phyloP scores from a whole-genome alignment of 2,797 vertebrate genomes.

The Graptemys geographica region DNA sequence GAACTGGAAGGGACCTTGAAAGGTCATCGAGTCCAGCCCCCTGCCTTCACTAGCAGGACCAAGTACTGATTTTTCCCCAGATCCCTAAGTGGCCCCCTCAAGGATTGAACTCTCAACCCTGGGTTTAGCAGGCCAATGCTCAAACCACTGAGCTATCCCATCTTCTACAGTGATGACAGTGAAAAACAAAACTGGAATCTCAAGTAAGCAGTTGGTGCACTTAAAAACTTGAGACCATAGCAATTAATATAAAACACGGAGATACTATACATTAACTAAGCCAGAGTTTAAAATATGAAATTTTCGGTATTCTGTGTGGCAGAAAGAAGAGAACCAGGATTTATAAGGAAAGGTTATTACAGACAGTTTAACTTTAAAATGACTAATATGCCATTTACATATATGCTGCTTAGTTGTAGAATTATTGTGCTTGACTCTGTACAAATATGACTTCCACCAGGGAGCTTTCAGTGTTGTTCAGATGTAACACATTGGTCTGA shows the following conservation, averaged over 20 bases:
- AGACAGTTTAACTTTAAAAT: not conserved
- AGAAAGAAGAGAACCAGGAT: not conserved
- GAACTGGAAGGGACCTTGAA: no score
- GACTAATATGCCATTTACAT: not conserved
- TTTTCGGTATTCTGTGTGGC: not conserved
- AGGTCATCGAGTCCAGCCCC: no score
- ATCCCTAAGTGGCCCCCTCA: no score
- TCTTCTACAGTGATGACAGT: not conserved
- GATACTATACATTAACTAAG: not conserved
- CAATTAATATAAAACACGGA: not conserved
- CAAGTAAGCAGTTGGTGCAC: not conserved
- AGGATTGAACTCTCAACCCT: no score
- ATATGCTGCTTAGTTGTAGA: not conserved
- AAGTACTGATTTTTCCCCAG: no score
- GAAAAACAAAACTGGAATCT: not conserved
- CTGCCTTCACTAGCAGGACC: no score
- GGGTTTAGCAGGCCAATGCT: no score
- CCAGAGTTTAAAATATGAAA: not conserved
- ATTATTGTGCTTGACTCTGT: not conserved
- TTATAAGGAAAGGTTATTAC: not conserved
- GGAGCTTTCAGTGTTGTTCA: not conserved
- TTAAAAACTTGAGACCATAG: not conserved
- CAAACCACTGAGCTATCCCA: no score
- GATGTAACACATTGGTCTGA: not conserved
- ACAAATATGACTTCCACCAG: no score